Evolutionary conservation across 2,113 vertebrate species (phyloP), one percentile per base, ranked within the genome.

Genomic region (Eublepharis macularius): DNA sequence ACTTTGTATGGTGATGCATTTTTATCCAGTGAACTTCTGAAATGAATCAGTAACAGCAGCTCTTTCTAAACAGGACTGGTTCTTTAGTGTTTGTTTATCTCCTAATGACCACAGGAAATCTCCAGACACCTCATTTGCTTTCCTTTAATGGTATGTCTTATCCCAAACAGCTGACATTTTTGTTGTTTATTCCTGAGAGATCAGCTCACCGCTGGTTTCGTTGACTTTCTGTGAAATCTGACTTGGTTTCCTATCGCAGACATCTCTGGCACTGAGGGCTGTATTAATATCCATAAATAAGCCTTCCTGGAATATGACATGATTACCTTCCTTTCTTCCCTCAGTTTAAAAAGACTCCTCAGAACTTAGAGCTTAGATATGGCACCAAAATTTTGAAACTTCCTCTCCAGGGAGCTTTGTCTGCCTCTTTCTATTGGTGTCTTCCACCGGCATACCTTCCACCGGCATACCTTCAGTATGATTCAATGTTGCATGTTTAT

Each of bases 101-200:
- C 6, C 66, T 85, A 34, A 39, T 89, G 19, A 34, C 63, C 29
- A 69, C 45, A 68, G 26, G 19, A 68, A 54, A 75, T 81, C 41
- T 32, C 41, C 76, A 14, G 43, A 49, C 74, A 36, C 4, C 2
- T 6, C 8, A 9, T 87, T 90, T 86, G 1, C 3, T 75, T 83
- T 39, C 2, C 1, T 84, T 76, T 60, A 54, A 70, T 82, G 66
- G 21, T 2, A 82, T 88, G 72, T 76, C 11, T 86, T 73, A 17
- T 76, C 13, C 17, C 45, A 43, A 57, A 79, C 47, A 86, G 88
- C 32, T 81, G 47, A 72, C 74, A 29, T 39, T 65, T 87, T 88
- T 82, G 80, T 78, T 81, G 85, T 86, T 54, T 70, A 76, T 82
- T 69, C 79, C 45, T 41, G 45, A 69, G 39, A 76, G 80, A 68